Percentiles rank a stretch among this genome's conserved stretches.
Conservation (phyloP, 2,888 invertebrate genomes). For the Acheta domesticus region DNA sequence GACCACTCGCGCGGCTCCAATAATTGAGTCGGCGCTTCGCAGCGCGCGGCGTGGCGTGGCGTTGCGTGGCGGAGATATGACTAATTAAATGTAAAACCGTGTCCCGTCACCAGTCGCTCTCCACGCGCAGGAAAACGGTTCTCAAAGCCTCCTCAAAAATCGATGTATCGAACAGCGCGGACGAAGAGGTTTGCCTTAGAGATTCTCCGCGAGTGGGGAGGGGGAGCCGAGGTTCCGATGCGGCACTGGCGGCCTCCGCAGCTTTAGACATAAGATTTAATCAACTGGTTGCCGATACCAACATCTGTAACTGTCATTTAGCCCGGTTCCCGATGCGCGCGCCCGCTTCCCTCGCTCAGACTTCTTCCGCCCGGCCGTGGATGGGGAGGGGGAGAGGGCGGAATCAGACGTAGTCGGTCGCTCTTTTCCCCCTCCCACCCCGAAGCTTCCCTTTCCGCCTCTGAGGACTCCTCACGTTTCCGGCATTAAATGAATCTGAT, state of each 20-base stretch:
- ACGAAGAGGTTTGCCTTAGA: not conserved
- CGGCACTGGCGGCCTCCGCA: not conserved
- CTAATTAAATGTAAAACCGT: not conserved
- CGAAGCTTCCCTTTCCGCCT: not conserved
- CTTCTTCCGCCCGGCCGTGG: no score
- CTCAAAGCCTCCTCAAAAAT: not conserved
- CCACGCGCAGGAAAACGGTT: not conserved
- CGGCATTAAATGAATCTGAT: slow-evolving; percentile 4
- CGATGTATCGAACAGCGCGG: not conserved
- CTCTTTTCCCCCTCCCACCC: not conserved
- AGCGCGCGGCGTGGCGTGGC: no score
- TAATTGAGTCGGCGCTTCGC: not conserved
- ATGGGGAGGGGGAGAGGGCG: not conserved
- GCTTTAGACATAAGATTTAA: slow-evolving; percentile 10
- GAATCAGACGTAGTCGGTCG: not conserved
- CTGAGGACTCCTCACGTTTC: not conserved
- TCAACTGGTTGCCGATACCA: slow-evolving; percentile 7
- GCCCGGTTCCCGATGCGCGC: not conserved
- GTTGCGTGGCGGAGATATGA: not conserved
- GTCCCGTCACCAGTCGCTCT: not conserved
- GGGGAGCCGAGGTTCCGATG: not conserved
- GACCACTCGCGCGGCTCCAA: not conserved
- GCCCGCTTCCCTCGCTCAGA: not conserved
- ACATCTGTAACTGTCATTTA: slow-evolving; percentile 18
- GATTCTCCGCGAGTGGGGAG: not conserved